phyloP scores from a whole-genome alignment of 2,888 invertebrate genomes.

The Cordylochernes scorpioides region DNA sequence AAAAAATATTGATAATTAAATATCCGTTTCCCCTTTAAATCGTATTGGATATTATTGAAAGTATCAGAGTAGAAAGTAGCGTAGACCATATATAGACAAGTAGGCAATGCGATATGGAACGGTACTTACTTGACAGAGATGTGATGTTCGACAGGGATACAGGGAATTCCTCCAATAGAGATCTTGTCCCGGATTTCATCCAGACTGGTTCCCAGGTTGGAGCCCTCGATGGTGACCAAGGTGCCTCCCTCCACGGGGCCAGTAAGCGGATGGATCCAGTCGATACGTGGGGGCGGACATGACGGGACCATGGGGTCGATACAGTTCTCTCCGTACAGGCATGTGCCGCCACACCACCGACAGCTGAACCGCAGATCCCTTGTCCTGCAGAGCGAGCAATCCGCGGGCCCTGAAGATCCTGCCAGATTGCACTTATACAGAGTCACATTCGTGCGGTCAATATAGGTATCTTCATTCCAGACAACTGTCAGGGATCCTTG shows the following conservation, averaged over 20 bases:
- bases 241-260: constrained; percentile 27
- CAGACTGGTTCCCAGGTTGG: constrained; percentile 24
- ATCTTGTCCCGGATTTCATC: constrained; percentile 22
- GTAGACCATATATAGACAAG: no score
- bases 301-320: constrained; percentile 47
- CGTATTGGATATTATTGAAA: no score
- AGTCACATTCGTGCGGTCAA: constrained; percentile 30
- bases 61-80: no score
- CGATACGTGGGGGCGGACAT: constrained; percentile 69
- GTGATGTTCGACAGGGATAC: constrained; percentile 20
- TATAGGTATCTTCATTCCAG: constrained; percentile 13
- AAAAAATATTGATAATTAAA: neutral
- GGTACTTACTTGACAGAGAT: constrained; percentile 19
- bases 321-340: constrained; percentile 60
- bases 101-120: neutral
- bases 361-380: constrained; percentile 60
- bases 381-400: constrained; percentile 85
- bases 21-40: no score
- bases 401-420: constrained; percentile 71
- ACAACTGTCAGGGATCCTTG: constrained; percentile 11
- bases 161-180: constrained; percentile 22
- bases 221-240: constrained; percentile 23
- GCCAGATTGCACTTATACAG: constrained; percentile 84
- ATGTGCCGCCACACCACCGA: constrained; percentile 76
- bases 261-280: constrained; percentile 77